These are phyloP conservation scores for Lerista edwardsae DNA, from an alignment of 2,797 vertebrate genomes.

Conservation along the genomic window DNA sequence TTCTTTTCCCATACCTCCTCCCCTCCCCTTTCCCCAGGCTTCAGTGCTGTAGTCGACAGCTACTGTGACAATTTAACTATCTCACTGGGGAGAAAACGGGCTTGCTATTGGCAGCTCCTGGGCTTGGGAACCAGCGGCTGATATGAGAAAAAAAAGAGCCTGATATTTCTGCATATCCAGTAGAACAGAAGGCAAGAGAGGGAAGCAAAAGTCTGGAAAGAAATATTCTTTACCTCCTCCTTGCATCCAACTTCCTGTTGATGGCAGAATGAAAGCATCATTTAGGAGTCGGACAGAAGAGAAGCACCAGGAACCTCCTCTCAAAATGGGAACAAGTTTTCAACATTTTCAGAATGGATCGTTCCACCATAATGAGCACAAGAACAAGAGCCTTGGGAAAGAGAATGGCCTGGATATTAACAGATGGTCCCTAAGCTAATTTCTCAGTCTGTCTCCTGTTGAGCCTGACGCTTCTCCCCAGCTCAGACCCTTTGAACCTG, in stretches of 20 bases:
- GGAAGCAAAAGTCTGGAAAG: background rate
- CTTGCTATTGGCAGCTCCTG: slow-evolving; percentile 26
- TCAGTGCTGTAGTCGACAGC: slow-evolving; percentile 55
- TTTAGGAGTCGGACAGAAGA: background rate
- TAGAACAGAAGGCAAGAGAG: slow-evolving; percentile 26
- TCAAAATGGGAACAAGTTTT: background rate
- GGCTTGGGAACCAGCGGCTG: slow-evolving; percentile 25
- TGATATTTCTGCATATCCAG: slow-evolving; percentile 32
- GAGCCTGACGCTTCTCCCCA: too few species aligned
- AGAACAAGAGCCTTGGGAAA: background rate
- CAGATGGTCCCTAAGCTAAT: too few species aligned
- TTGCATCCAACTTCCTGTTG: background rate
- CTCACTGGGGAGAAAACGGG: slow-evolving; percentile 1
- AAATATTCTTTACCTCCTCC: slow-evolving; percentile 1
- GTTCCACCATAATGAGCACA: background rate
- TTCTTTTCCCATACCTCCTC: slow-evolving; percentile 40
- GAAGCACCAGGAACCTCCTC: background rate
- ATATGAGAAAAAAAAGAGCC: slow-evolving; percentile 57
- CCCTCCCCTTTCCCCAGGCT: slow-evolving; percentile 41
- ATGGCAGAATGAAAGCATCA: background rate
- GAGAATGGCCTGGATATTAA: too few species aligned
- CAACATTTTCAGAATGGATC: background rate
- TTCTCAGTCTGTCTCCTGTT: too few species aligned
- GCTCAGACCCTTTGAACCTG: too few species aligned
- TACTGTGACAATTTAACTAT: slow-evolving; percentile 45